phyloP scores from a whole-genome alignment of 1,140 invertebrate genomes.

The Bombus soroeensis region DNA sequence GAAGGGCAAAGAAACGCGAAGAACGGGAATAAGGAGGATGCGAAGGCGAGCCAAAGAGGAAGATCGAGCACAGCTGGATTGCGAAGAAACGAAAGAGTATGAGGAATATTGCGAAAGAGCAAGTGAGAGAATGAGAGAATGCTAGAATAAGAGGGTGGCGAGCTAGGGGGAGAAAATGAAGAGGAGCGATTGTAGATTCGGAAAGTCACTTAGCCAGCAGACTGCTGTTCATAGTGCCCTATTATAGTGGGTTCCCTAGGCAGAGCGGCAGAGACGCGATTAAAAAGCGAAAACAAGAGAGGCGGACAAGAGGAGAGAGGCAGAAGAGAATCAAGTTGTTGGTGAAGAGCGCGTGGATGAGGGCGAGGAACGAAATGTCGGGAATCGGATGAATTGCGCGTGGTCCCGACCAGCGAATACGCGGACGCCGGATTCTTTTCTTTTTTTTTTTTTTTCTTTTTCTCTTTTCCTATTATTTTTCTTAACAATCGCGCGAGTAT shows the following conservation, averaged over 20 bases:
- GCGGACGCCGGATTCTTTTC: neutral
- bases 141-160: slow-evolving; percentile 26
- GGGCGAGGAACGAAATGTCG: neutral
- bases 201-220: slow-evolving; percentile 82
- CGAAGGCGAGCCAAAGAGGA: neutral
- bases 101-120: neutral
- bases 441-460: neutral
- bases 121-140: neutral
- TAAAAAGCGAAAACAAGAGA: slow-evolving; percentile 22
- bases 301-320: neutral
- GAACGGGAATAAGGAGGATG: neutral
- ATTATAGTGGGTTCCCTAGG: slow-evolving; percentile 82
- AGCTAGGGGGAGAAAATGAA: slow-evolving; percentile 48
- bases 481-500: neutral
- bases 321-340: neutral
- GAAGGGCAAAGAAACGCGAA: neutral
- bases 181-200: slow-evolving; percentile 79
- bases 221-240: slow-evolving; percentile 83
- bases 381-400: slow-evolving; percentile 10
- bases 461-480: neutral
- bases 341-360: neutral
- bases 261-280: slow-evolving; percentile 76
- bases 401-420: neutral
- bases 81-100: neutral
- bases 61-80: neutral